Percentiles rank a stretch among this genome's conserved stretches.
Conservation (phyloP, 2,888 invertebrate genomes). For the Pseudanteris insignis region DNA sequence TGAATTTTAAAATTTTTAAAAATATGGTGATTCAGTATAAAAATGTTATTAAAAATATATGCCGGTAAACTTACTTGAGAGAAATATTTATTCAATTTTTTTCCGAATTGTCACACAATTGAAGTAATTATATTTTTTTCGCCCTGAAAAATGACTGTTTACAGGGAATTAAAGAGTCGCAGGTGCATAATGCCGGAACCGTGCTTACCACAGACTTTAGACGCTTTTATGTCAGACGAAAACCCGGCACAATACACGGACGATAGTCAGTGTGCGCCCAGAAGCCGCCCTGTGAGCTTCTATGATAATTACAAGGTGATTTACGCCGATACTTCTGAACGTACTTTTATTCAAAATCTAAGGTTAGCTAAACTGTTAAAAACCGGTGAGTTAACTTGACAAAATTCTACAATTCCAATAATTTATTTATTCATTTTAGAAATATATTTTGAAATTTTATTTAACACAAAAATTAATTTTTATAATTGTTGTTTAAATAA, state of each 20-base stretch:
- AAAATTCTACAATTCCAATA: too few species aligned
- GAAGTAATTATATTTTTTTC: conserved; percentile 30
- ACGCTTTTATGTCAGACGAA: conserved; percentile 40
- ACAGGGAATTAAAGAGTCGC: conserved; percentile 38
- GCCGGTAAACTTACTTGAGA: neutral
- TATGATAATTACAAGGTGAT: conserved; percentile 66
- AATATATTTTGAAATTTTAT: too few species aligned
- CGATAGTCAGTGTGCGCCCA: conserved; percentile 59
- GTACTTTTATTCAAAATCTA: too few species aligned
- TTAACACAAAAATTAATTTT: too few species aligned
- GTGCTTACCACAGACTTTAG: conserved; percentile 37
- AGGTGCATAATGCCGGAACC: conserved; percentile 46
- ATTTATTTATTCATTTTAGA: too few species aligned
- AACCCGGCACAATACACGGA: conserved; percentile 54
- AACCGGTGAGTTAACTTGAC: too few species aligned
- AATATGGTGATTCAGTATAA: too few species aligned
- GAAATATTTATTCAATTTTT: neutral
- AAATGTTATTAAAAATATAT: too few species aligned
- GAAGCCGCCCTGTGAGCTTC: conserved; percentile 66
- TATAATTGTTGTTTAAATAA: too few species aligned
- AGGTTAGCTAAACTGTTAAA: too few species aligned
- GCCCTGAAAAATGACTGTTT: conserved; percentile 39
- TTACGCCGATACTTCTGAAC: conserved; percentile 1
- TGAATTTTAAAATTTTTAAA: too few species aligned
- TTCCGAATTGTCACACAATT: conserved; percentile 4